Evolutionary conservation across 2,888 invertebrate genomes (phyloP).

Genomic region (Rhamnusium bicolor): DNA sequence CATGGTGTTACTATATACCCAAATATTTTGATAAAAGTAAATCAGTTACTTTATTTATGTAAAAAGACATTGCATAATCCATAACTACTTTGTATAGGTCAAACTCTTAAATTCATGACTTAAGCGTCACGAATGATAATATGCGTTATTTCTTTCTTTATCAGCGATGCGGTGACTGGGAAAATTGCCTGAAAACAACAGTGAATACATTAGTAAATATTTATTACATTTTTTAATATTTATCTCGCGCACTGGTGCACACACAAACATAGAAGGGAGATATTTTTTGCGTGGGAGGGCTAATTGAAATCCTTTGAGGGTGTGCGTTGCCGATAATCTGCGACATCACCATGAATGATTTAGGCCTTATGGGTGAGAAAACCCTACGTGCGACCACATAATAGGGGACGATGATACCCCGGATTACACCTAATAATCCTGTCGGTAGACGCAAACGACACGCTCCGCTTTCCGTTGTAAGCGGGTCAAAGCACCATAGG

Average conservation of each 20-base stretch:
- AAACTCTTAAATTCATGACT: too few species aligned
- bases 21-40: too few species aligned
- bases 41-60: too few species aligned
- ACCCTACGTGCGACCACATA: conserved; percentile 40
- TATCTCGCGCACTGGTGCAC: conserved; percentile 11
- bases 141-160: too few species aligned
- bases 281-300: conserved; percentile 27
- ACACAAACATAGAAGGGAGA: conserved; percentile 25
- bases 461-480: conserved; percentile 15
- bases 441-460: conserved; percentile 22
- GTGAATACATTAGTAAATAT: not conserved
- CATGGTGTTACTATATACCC: too few species aligned
- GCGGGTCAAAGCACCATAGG: not conserved
- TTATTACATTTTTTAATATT: conserved; percentile 6
- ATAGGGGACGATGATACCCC: conserved; percentile 38
- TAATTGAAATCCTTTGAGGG: conserved; percentile 40
- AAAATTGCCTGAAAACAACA: not conserved
- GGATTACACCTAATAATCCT: conserved; percentile 37
- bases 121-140: too few species aligned
- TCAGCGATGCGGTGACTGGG: too few species aligned
- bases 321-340: conserved; percentile 25
- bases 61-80: too few species aligned
- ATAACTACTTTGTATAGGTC: too few species aligned
- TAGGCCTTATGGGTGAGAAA: conserved; percentile 15
- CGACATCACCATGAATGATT: conserved; percentile 32